These are phyloP conservation scores for Danaus melanippus DNA, from an alignment of 1,140 invertebrate species.

Conservation along the genomic window DNA sequence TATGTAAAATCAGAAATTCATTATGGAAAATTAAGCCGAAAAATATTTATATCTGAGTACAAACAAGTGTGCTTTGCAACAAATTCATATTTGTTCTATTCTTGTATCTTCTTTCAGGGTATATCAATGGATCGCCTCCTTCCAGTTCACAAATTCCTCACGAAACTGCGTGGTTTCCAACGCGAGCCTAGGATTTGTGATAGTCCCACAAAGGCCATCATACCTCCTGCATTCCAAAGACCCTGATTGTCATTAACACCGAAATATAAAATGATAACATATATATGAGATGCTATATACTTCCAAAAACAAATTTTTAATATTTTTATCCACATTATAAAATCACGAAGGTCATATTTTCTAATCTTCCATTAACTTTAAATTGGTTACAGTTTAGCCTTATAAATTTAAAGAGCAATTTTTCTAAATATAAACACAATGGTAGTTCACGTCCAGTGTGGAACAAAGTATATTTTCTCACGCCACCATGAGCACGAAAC, in stretches of 20 bases:
- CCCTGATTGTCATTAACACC: slow-evolving; percentile 1
- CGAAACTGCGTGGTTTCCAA: slow-evolving; percentile 37
- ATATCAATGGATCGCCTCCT: slow-evolving; percentile 38
- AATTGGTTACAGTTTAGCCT: slow-evolving; percentile 8
- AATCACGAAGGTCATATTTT: not conserved
- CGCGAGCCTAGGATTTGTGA: slow-evolving; percentile 28
- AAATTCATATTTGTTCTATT: not conserved
- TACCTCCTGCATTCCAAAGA: slow-evolving; percentile 11
- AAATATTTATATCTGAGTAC: no score
- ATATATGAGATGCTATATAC: no score
- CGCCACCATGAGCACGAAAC: slow-evolving; percentile 36
- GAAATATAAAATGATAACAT: no score
- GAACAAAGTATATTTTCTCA: slow-evolving; percentile 46
- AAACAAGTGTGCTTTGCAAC: not conserved
- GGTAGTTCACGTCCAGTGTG: slow-evolving; percentile 20
- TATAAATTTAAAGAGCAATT: slow-evolving; percentile 35
- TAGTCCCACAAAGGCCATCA: slow-evolving; percentile 10
- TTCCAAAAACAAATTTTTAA: no score
- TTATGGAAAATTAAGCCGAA: no score
- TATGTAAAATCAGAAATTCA: no score
- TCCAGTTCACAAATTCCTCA: slow-evolving; percentile 35
- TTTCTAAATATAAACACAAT: slow-evolving; percentile 28
- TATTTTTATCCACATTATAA: slow-evolving; percentile 2
- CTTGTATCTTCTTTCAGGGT: slow-evolving; percentile 32
- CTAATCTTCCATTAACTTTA: slow-evolving; percentile 4